Conservation (phyloP, 2,888 invertebrate genomes). For the Sthenelais limicola region DNA sequence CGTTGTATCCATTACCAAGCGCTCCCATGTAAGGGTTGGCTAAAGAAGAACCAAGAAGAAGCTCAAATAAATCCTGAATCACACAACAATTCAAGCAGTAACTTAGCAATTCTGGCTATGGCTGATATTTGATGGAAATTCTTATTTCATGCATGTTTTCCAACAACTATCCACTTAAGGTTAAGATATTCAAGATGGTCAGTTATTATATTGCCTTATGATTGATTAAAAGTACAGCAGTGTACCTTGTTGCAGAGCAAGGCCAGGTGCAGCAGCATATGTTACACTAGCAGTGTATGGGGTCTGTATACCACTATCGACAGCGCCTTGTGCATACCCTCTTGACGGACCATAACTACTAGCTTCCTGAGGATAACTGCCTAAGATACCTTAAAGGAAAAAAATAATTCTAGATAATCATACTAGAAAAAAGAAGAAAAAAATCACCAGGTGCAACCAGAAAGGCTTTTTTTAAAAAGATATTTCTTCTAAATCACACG, state of each 20-base stretch:
- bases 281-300: slow-evolving; percentile 31
- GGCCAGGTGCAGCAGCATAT: slow-evolving; percentile 26
- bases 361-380: slow-evolving; percentile 39
- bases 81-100: no score
- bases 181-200: no score
- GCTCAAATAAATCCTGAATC: no score
- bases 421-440: background rate
- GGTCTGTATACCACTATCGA: slow-evolving; percentile 1
- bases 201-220: no score
- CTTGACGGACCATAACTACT: slow-evolving; percentile 39
- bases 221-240: no score
- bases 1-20: slow-evolving; percentile 13
- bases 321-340: slow-evolving; percentile 9
- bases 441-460: background rate
- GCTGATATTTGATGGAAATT: no score
- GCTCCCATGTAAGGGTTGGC: slow-evolving; percentile 18
- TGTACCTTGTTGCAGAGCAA: slow-evolving; percentile 26
- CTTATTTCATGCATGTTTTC: no score
- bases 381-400: slow-evolving; percentile 27
- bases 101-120: no score
- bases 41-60: no score
- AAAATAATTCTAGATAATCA: no score
- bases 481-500: no score
- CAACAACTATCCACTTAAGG: no score
- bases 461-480: background rate